Evolutionary conservation across 1,140 invertebrate species (phyloP).

Genomic region (Drosophila repleta): DNA sequence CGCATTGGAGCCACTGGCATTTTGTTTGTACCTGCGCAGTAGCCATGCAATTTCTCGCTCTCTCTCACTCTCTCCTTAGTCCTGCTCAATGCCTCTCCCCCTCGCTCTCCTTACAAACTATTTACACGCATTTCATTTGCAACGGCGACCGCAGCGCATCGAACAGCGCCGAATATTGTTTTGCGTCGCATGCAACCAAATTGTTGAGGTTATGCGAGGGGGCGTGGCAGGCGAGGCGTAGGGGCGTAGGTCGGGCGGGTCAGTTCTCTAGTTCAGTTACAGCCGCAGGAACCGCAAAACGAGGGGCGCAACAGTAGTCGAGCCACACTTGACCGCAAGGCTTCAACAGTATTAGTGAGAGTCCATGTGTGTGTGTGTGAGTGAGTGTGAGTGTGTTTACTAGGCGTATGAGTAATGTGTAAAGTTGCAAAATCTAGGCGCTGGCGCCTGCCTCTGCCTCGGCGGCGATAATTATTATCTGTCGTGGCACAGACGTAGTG

Average conservation of each 20-base stretch:
- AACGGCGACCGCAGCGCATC: constrained; percentile 21
- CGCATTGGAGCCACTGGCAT: constrained; percentile 19
- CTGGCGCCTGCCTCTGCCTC: constrained; percentile 2
- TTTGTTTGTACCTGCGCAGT: constrained; percentile 78
- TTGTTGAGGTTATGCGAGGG: neutral
- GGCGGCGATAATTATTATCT: constrained; percentile 62
- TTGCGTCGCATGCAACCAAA: constrained; percentile 41
- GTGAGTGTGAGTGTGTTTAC: neutral
- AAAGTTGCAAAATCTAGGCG: constrained; percentile 3
- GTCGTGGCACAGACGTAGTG: constrained; percentile 22
- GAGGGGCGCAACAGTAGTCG: constrained; percentile 55
- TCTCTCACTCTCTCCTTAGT: neutral
- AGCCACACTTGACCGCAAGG: constrained; percentile 65
- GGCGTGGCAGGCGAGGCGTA: too few relatives aligned
- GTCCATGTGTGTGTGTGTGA: neutral
- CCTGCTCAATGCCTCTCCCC: neutral
- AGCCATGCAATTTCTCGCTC: constrained; percentile 8
- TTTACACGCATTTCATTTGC: constrained; percentile 2
- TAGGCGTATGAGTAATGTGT: constrained; percentile 62
- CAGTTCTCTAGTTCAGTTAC: constrained; percentile 36
- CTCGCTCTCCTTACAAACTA: neutral
- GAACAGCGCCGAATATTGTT: constrained; percentile 31
- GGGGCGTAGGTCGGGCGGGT: neutral
- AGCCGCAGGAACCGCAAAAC: constrained; percentile 18
- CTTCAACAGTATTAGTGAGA: constrained; percentile 12